Conservation (phyloP, 1,140 invertebrate genomes). For the Yoshiicerus persimilis region DNA sequence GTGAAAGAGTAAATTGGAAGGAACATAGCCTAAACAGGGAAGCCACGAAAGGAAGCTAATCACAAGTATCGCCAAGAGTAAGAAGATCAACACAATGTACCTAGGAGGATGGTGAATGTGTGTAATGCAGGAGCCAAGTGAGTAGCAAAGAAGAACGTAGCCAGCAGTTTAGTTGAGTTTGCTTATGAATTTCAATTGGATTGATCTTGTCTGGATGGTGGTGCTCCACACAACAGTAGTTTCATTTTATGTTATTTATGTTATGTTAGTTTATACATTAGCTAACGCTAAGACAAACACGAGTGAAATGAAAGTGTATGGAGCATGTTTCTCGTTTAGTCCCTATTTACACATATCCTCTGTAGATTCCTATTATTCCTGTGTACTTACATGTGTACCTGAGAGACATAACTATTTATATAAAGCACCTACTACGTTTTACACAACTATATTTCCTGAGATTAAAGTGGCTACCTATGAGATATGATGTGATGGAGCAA, state of each 20-base stretch:
- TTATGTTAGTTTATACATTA: background rate
- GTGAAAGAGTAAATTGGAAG: conserved; percentile 6
- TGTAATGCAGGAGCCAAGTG: background rate
- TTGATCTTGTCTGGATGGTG: background rate
- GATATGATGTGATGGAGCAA: background rate
- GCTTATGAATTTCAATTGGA: conserved; percentile 3
- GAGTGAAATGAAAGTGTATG: background rate
- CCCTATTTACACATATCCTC: background rate
- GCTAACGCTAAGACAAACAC: background rate
- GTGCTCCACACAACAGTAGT: background rate
- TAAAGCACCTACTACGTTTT: too few species aligned
- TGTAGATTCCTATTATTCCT: background rate
- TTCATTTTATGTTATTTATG: conserved; percentile 1
- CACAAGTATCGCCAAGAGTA: background rate
- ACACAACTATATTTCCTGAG: background rate
- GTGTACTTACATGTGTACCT: too few species aligned
- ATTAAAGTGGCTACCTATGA: background rate
- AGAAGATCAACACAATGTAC: background rate
- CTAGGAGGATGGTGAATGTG: background rate
- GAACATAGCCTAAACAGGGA: background rate
- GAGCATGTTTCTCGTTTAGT: background rate
- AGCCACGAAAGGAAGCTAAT: background rate
- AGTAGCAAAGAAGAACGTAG: background rate
- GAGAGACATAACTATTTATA: too few species aligned
- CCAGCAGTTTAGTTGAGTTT: background rate